phyloP scores from a whole-genome alignment of 2,888 invertebrate genomes.

The Andrena haemorrhoa region DNA sequence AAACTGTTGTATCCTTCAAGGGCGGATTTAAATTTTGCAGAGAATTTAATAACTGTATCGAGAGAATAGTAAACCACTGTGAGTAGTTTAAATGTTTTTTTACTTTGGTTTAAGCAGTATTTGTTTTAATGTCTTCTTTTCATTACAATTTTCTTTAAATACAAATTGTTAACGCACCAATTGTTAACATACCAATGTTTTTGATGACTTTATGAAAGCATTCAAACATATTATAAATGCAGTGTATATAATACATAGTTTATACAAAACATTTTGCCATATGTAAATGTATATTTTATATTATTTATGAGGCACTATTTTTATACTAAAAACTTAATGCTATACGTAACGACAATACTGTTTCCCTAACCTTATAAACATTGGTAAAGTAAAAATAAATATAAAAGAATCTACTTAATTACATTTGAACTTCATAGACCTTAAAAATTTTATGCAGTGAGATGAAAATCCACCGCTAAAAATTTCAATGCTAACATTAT shows the following conservation, averaged over 20 bases:
- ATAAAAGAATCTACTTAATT: background rate
- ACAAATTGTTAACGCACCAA: background rate
- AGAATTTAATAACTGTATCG: slow-evolving; percentile 74
- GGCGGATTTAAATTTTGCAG: slow-evolving; percentile 88
- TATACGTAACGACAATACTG: slow-evolving; percentile 23
- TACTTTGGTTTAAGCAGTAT: background rate
- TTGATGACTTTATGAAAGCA: slow-evolving; percentile 7
- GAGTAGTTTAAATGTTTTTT: slow-evolving; percentile 26
- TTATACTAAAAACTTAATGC: slow-evolving; percentile 42
- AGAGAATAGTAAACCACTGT: slow-evolving; percentile 69
- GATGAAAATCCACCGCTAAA: background rate
- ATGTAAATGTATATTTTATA: slow-evolving; percentile 39
- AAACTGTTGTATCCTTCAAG: slow-evolving; percentile 93
- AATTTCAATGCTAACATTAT: background rate
- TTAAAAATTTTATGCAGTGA: background rate
- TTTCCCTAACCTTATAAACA: slow-evolving; percentile 26
- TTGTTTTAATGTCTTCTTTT: slow-evolving; percentile 1
- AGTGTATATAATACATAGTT: slow-evolving; percentile 35
- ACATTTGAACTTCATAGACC: background rate
- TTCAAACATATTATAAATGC: slow-evolving; percentile 2
- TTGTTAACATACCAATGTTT: background rate
- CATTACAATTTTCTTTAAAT: background rate
- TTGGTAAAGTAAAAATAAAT: slow-evolving; percentile 17
- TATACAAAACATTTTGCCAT: slow-evolving; percentile 47
- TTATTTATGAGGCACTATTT: slow-evolving; percentile 47